A percentile compares a stretch with the other conserved stretches of the same genome.
These are phyloP conservation scores for Propithecus deckenii DNA, from an alignment of 2,797 vertebrate genomes.

Conservation along the genomic window DNA sequence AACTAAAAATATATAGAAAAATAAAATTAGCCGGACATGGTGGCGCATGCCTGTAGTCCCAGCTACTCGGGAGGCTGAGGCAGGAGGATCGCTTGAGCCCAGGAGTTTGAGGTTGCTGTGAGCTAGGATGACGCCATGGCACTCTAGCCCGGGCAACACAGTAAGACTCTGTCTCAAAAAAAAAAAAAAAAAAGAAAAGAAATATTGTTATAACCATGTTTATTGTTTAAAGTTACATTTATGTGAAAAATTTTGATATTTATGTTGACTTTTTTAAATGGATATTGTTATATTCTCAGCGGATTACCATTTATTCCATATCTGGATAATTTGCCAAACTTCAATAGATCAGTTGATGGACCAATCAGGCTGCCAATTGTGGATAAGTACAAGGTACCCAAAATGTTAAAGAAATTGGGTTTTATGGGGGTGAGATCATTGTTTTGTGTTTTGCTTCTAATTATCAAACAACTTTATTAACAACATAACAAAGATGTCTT, in stretches of 20 bases:
- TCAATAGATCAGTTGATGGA: conserved; percentile 95
- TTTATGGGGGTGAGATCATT: conserved; percentile 27
- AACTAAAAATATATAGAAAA: too few relatives aligned
- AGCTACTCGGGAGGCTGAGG: too few relatives aligned
- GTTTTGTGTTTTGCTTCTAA: conserved; percentile 36
- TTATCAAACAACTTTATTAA: neutral
- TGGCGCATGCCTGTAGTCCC: too few relatives aligned
- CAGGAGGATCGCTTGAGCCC: too few relatives aligned
- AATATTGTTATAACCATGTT: neutral
- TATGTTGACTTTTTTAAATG: conserved; percentile 43
- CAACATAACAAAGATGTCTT: too few relatives aligned
- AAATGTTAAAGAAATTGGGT: conserved; percentile 53
- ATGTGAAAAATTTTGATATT: conserved; percentile 19
- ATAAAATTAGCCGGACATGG: too few relatives aligned
- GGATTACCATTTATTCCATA: conserved; percentile 99
- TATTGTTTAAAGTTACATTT: neutral
- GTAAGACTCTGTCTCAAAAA: too few relatives aligned
- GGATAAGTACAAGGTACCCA: conserved; percentile 97
- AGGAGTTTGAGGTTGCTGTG: too few relatives aligned
- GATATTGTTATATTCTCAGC: conserved; percentile 83
- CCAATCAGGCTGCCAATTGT: conserved; percentile 98
- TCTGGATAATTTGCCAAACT: conserved; percentile 98
- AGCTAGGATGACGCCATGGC: too few relatives aligned
- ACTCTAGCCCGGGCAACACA: too few relatives aligned
- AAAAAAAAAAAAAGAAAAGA: too few relatives aligned